Evolutionary conservation across 2,888 invertebrate genomes (phyloP).

Genomic region (Thymelicus lineola): DNA sequence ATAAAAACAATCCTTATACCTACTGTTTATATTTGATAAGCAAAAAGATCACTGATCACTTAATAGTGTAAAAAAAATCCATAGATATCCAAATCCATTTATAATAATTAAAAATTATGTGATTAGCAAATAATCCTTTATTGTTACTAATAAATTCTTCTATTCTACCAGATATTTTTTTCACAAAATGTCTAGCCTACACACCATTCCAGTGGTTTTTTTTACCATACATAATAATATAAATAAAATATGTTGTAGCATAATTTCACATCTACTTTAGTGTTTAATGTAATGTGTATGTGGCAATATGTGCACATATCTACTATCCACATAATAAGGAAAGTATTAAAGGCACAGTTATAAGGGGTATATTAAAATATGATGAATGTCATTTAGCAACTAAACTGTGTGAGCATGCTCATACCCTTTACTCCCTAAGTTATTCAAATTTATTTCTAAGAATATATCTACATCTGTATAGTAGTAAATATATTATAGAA

Average conservation of each 20-base stretch:
- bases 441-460: background rate
- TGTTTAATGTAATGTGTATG: background rate
- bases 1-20: too few relatives aligned
- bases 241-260: background rate
- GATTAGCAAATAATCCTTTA: too few relatives aligned
- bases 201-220: too few relatives aligned
- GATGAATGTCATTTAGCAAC: background rate
- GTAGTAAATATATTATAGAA: background rate
- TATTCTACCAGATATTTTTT: too few relatives aligned
- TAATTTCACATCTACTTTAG: background rate
- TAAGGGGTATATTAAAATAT: background rate
- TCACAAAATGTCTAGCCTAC: too few relatives aligned
- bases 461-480: conserved; percentile 1
- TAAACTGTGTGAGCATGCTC: conserved; percentile 3
- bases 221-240: too few relatives aligned
- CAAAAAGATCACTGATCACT: too few relatives aligned
- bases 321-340: background rate
- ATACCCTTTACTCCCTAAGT: background rate
- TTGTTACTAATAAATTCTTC: too few relatives aligned
- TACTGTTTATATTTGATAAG: too few relatives aligned
- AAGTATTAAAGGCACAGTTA: conserved; percentile 6
- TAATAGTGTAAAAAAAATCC: too few relatives aligned
- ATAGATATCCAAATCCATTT: too few relatives aligned
- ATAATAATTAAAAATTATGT: too few relatives aligned
- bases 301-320: background rate